phyloP scores from a whole-genome alignment of 1,140 invertebrate species.

The Acyrthosiphon pisum region DNA sequence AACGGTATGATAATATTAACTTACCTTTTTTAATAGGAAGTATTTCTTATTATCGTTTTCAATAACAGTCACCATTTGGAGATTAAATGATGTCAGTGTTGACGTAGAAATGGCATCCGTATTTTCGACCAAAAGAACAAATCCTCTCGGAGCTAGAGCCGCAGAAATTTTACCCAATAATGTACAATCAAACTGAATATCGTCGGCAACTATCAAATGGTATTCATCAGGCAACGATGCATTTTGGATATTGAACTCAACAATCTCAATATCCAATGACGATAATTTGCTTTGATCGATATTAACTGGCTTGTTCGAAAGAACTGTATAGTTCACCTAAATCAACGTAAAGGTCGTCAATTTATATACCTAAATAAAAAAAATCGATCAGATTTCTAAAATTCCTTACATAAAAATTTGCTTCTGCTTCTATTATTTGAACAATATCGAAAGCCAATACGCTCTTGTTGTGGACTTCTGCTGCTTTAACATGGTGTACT shows the following conservation, averaged over 20 bases:
- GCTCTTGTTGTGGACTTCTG: constrained; percentile 29
- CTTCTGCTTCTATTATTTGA: constrained; percentile 48
- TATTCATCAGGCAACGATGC: neutral
- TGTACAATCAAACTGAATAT: neutral
- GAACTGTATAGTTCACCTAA: constrained; percentile 31
- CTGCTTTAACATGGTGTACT: neutral
- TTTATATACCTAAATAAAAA: neutral
- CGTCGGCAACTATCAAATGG: constrained; percentile 31
- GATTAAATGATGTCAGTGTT: neutral
- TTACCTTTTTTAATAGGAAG: constrained; percentile 32
- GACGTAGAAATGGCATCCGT: neutral
- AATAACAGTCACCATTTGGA: constrained; percentile 24
- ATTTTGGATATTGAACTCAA: constrained; percentile 1
- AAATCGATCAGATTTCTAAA: neutral
- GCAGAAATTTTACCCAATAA: constrained; percentile 24
- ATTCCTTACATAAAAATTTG: constrained; percentile 29
- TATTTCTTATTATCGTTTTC: constrained; percentile 12
- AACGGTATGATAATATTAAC: neutral
- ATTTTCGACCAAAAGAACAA: constrained; percentile 40
- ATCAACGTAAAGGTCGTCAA: neutral
- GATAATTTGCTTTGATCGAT: constrained; percentile 31
- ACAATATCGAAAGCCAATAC: neutral
- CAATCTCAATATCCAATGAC: constrained; percentile 8
- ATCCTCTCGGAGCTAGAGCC: constrained; percentile 3
- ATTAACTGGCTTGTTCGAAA: neutral